phyloP scores from a whole-genome alignment of 1,140 invertebrate genomes.

The Drosophila setifemur region DNA sequence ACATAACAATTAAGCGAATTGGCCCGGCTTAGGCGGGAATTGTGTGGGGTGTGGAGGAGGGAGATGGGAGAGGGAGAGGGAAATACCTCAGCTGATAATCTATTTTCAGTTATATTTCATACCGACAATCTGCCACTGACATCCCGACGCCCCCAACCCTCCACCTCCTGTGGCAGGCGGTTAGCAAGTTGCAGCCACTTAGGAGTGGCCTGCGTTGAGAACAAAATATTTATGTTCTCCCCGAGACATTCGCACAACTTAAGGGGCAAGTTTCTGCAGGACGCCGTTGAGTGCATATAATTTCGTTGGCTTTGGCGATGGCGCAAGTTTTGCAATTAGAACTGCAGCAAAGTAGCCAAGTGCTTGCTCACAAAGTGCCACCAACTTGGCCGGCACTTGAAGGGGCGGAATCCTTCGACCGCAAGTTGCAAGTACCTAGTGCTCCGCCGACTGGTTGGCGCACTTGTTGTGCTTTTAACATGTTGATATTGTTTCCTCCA shows the following conservation, averaged over 20 bases:
- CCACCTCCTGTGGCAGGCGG: neutral
- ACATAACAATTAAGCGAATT: slow-evolving; percentile 70
- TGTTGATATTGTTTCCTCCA: slow-evolving; percentile 47
- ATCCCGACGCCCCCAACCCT: too few species aligned
- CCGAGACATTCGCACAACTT: slow-evolving; percentile 32
- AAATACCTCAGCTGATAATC: slow-evolving; percentile 29
- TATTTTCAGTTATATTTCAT: slow-evolving; percentile 44
- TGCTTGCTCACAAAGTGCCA: slow-evolving; percentile 45
- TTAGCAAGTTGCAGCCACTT: slow-evolving; percentile 2
- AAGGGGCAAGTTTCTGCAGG: neutral
- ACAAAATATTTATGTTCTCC: slow-evolving; percentile 32
- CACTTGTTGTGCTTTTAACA: slow-evolving; percentile 50
- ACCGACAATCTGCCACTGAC: slow-evolving; percentile 34
- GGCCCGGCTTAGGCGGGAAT: slow-evolving; percentile 27
- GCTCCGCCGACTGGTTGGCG: neutral
- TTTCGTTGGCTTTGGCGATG: slow-evolving; percentile 32
- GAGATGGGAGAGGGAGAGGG: neutral
- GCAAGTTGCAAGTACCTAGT: slow-evolving; percentile 11
- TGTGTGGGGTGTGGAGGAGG: neutral
- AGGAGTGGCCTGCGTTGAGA: neutral
- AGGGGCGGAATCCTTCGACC: slow-evolving; percentile 10
- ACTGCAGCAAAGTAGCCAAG: slow-evolving; percentile 54
- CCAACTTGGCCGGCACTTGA: slow-evolving; percentile 38
- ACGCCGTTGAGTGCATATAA: slow-evolving; percentile 60
- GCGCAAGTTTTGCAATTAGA: slow-evolving; percentile 70